phyloP scores from a whole-genome alignment of 2,113 vertebrate species.

The Larimichthys crocea region DNA sequence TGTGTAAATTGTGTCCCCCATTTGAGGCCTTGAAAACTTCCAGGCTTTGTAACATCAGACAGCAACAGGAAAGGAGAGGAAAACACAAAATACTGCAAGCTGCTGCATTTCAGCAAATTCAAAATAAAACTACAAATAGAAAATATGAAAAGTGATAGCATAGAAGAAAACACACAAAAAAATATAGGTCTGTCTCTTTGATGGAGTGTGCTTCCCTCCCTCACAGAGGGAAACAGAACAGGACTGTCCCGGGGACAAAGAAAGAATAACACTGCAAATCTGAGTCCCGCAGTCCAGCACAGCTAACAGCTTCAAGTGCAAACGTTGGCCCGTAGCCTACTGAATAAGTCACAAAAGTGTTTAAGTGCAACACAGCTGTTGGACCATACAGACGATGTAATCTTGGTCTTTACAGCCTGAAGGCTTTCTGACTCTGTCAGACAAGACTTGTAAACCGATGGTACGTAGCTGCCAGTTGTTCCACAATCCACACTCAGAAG shows the following conservation, averaged over 20 bases:
- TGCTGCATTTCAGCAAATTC: slow-evolving; percentile 23
- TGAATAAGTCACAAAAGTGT: slow-evolving; percentile 62
- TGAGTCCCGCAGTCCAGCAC: slow-evolving; percentile 40
- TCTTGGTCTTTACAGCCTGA: background rate
- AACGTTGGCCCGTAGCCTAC: slow-evolving; percentile 50
- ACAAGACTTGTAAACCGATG: slow-evolving; percentile 44
- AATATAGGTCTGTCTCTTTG: slow-evolving; percentile 13
- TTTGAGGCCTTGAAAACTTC: background rate
- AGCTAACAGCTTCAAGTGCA: slow-evolving; percentile 69
- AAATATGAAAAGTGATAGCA: background rate
- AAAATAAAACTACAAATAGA: slow-evolving; percentile 24
- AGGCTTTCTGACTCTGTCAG: slow-evolving; percentile 1
- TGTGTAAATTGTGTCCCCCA: slow-evolving; percentile 11
- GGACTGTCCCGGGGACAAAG: slow-evolving; percentile 45
- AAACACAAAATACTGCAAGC: slow-evolving; percentile 21
- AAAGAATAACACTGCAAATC: slow-evolving; percentile 47
- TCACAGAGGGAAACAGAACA: slow-evolving; percentile 79
- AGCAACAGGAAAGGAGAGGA: background rate
- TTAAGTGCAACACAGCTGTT: slow-evolving; percentile 70
- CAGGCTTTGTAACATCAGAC: slow-evolving; percentile 36
- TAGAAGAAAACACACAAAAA: background rate
- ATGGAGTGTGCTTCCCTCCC: slow-evolving; percentile 63
- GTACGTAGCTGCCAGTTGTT: slow-evolving; percentile 67
- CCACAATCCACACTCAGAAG: background rate
- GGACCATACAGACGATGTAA: slow-evolving; percentile 32